Percentiles rank a stretch among this genome's conserved stretches.
These are phyloP conservation scores for Lordiphosa mommai DNA, from an alignment of 1,140 invertebrate species.

Conservation along the genomic window DNA sequence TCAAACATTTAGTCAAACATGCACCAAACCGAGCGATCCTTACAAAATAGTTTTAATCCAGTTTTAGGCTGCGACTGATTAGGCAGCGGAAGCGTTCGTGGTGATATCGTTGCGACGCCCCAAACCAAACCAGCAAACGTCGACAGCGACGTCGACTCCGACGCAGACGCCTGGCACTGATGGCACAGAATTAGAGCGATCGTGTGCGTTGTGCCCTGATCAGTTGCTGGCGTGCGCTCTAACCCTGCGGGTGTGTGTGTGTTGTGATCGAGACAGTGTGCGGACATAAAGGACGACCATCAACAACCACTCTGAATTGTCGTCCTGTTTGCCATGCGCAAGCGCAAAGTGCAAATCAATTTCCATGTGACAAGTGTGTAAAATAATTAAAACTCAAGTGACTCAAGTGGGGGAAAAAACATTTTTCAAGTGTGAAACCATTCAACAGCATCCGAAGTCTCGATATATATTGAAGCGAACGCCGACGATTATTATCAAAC, in stretches of 20 bases:
- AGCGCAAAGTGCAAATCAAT: slow-evolving; percentile 54
- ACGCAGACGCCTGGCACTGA: slow-evolving; percentile 23
- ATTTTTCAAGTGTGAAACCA: no score
- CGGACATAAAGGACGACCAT: slow-evolving; percentile 10
- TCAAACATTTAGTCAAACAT: not conserved
- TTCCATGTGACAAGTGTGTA: slow-evolving; percentile 40
- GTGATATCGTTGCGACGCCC: slow-evolving; percentile 16
- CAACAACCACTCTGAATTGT: not conserved
- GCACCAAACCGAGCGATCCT: not conserved
- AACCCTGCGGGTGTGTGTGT: slow-evolving; percentile 67
- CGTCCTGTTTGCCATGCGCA: slow-evolving; percentile 58
- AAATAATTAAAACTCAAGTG: slow-evolving; percentile 72
- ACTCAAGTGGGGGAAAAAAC: no score
- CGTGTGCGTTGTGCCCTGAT: slow-evolving; percentile 37
- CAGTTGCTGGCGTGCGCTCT: slow-evolving; percentile 70
- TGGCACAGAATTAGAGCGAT: slow-evolving; percentile 71
- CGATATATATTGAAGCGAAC: slow-evolving; percentile 4
- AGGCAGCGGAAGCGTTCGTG: slow-evolving; percentile 14
- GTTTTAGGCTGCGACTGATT: not conserved
- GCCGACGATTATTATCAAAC: slow-evolving; percentile 49
- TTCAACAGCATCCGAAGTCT: no score
- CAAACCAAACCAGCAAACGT: slow-evolving; percentile 4
- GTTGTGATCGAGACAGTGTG: slow-evolving; percentile 32
- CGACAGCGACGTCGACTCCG: slow-evolving; percentile 3
- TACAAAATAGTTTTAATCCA: not conserved